Conservation (phyloP, 2,113 vertebrate species). For the Melospiza melodia region DNA sequence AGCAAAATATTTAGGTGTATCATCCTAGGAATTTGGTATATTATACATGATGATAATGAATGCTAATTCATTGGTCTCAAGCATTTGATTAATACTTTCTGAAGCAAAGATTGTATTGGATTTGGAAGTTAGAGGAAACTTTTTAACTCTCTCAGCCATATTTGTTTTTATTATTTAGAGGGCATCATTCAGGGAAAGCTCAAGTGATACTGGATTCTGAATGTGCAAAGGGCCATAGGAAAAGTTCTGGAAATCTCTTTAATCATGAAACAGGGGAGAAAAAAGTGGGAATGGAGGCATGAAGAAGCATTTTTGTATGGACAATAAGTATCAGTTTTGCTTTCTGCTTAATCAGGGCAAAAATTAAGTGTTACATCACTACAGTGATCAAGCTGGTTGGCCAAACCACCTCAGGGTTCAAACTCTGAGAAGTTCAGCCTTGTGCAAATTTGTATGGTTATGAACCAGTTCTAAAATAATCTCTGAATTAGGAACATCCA, state of each 20-base stretch:
- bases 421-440: background rate
- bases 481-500: background rate
- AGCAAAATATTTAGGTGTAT: background rate
- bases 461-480: background rate
- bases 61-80: background rate
- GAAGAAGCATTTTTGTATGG: background rate
- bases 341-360: background rate
- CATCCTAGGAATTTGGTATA: background rate
- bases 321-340: background rate
- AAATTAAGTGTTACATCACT: background rate
- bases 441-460: background rate
- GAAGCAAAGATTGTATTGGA: background rate
- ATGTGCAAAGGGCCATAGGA: background rate
- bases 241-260: background rate
- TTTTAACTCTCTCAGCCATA: background rate
- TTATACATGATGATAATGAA: background rate
- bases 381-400: background rate
- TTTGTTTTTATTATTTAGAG: background rate
- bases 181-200: background rate
- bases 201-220: background rate
- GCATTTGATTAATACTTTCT: background rate
- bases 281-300: background rate
- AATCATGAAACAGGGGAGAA: background rate
- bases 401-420: background rate
- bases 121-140: background rate